These are phyloP conservation scores for Hypanus sabinus DNA, from an alignment of 2,113 vertebrate genomes.

Conservation along the genomic window DNA sequence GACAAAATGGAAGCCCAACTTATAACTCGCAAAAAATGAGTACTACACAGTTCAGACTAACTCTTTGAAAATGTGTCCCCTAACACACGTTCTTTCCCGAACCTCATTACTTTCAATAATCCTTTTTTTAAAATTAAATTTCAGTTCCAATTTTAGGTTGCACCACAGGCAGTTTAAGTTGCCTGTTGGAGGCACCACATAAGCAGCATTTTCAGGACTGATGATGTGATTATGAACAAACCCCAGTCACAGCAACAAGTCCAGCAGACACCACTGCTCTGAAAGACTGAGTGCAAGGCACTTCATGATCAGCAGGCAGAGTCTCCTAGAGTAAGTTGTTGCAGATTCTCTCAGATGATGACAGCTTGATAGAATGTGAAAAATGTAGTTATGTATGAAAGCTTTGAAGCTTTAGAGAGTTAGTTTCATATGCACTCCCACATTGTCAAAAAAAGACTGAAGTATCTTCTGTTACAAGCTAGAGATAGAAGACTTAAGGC, in stretches of 20 bases:
- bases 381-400: background rate
- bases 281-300: no score
- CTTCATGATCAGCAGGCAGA: no score
- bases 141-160: background rate
- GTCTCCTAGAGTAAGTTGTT: no score
- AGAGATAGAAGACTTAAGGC: no score
- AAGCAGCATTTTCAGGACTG: background rate
- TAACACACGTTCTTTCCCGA: background rate
- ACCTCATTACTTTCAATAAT: background rate
- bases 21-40: background rate
- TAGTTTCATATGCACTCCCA: background rate
- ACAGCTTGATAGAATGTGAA: no score
- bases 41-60: background rate
- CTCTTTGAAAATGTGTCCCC: background rate
- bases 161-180: background rate
- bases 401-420: background rate
- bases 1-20: no score
- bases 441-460: background rate
- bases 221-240: background rate
- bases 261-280: background rate
- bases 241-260: background rate
- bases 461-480: background rate
- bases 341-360: no score
- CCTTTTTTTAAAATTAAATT: background rate
- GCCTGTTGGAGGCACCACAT: background rate